Evolutionary conservation across 1,140 invertebrate species (phyloP).

Genomic region (Dendrolimus punctatus): DNA sequence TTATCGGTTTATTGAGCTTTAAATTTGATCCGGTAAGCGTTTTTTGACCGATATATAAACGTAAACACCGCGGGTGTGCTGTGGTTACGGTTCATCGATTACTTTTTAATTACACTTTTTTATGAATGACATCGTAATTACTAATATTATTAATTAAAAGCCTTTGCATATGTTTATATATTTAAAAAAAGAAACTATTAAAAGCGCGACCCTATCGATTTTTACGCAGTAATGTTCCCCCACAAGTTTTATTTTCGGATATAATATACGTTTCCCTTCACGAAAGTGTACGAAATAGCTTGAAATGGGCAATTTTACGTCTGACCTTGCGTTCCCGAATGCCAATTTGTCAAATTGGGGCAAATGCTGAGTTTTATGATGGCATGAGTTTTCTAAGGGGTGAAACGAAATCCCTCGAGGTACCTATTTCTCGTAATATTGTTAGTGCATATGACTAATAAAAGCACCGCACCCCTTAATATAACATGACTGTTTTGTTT

Average conservation of each 20-base stretch:
- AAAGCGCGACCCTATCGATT: conserved; percentile 20
- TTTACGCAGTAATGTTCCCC: conserved; percentile 19
- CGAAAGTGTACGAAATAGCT: no score
- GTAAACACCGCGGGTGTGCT: conserved; percentile 42
- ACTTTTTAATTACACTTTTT: conserved; percentile 42
- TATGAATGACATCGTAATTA: conserved; percentile 49
- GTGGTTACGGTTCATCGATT: conserved; percentile 49
- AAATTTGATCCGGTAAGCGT: conserved; percentile 33
- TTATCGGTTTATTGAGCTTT: conserved; percentile 30
- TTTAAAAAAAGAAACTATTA: conserved; percentile 11
- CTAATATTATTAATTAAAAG: neutral
- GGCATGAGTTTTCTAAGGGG: no score
- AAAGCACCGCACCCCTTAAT: conserved; percentile 24
- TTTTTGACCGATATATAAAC: conserved; percentile 37
- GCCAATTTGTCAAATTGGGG: conserved; percentile 22
- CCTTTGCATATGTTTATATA: conserved; percentile 5
- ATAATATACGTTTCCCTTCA: no score
- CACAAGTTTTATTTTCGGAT: conserved; percentile 19
- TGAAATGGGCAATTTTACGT: conserved; percentile 1
- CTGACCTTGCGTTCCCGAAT: conserved; percentile 14
- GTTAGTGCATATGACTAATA: conserved; percentile 36
- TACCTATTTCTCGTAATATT: conserved; percentile 12
- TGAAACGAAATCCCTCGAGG: no score
- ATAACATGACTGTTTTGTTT: conserved; percentile 1
- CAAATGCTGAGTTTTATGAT: conserved; percentile 5